Percentiles rank a stretch among this genome's conserved stretches.
phyloP scores from a whole-genome alignment of 2,888 invertebrate genomes.

The Polydesmus complanatus region DNA sequence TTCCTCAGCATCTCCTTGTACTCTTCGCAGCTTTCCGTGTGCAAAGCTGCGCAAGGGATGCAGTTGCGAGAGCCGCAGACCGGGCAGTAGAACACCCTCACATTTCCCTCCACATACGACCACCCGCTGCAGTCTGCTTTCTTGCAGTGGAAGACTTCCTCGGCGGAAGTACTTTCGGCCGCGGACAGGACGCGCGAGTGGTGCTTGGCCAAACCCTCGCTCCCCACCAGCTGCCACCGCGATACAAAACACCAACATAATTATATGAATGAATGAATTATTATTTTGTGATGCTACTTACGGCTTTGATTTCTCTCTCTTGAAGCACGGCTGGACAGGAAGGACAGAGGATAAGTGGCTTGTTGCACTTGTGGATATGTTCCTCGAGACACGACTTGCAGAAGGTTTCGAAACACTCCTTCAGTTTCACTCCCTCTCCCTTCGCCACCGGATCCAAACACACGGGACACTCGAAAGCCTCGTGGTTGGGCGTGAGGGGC shows the following conservation, averaged over 20 bases:
- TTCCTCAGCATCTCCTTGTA: background rate
- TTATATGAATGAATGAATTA: too few species aligned
- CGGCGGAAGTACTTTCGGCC: background rate
- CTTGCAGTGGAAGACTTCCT: background rate
- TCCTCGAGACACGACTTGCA: background rate
- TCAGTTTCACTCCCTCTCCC: background rate
- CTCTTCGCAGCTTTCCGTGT: conserved; percentile 3
- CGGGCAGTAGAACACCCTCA: background rate
- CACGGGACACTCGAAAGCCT: background rate
- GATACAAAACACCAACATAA: background rate
- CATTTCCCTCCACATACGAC: background rate
- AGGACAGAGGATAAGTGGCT: background rate
- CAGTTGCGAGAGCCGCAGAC: conserved; percentile 3
- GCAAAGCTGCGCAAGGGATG: conserved; percentile 11
- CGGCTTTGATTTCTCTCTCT: background rate
- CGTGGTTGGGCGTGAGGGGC: background rate
- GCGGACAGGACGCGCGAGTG: background rate
- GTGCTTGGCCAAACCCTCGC: background rate
- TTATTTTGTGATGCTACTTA: too few species aligned
- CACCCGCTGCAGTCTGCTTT: conserved; percentile 3
- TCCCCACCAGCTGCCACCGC: background rate
- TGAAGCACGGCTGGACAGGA: background rate
- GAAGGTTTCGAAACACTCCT: background rate
- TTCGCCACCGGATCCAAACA: background rate
- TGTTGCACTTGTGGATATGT: background rate